Conservation (phyloP, 2,888 invertebrate genomes). For the Heterodera filipjevi region DNA sequence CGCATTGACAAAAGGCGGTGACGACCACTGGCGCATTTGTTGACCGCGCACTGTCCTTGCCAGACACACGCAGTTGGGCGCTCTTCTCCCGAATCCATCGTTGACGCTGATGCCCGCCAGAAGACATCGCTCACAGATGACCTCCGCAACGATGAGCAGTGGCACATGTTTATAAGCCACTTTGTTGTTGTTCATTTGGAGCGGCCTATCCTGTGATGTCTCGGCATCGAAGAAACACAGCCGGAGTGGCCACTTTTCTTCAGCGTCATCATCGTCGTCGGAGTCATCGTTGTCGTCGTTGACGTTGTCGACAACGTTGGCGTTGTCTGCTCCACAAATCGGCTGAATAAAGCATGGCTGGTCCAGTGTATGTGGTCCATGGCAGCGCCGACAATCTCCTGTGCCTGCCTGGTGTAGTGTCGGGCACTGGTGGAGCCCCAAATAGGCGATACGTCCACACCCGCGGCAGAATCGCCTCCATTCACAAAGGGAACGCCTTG, state of each 20-base stretch:
- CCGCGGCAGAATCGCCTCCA: background rate
- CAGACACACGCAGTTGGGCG: background rate
- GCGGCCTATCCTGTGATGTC: background rate
- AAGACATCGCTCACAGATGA: background rate
- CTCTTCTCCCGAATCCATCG: background rate
- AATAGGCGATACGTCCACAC: background rate
- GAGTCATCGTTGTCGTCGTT: background rate
- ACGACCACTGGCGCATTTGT: background rate
- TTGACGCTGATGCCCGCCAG: background rate
- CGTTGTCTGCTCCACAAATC: background rate
- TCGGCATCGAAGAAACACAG: conserved; percentile 4
- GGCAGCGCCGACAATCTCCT: background rate
- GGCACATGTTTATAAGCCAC: background rate
- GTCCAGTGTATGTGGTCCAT: background rate
- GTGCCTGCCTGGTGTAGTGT: background rate
- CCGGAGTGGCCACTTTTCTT: background rate
- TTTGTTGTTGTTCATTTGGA: background rate
- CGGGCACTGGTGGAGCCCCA: background rate
- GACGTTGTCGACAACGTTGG: background rate
- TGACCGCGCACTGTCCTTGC: background rate
- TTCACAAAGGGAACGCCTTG: background rate
- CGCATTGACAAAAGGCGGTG: background rate
- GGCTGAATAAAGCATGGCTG: conserved; percentile 17
- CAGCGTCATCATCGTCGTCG: background rate
- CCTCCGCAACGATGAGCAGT: background rate